These are phyloP conservation scores for Protodeltote pygarga DNA, from an alignment of 2,888 invertebrate genomes.

Conservation along the genomic window DNA sequence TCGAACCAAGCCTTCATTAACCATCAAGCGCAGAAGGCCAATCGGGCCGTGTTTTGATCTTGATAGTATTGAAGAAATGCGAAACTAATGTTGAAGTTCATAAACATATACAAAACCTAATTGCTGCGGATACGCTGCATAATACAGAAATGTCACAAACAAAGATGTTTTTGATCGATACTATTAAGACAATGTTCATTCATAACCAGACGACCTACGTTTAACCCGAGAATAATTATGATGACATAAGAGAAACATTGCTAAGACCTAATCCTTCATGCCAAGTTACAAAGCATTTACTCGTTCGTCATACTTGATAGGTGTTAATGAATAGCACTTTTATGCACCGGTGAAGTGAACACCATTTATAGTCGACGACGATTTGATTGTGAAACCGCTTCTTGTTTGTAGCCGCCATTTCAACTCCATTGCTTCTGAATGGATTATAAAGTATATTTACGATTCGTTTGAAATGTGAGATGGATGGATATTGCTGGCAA, in stretches of 20 bases:
- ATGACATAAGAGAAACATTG: background rate
- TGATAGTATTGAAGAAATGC: too few relatives aligned
- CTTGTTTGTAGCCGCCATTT: constrained; percentile 47
- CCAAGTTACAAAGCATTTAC: constrained; percentile 47
- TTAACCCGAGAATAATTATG: too few relatives aligned
- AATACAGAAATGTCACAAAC: too few relatives aligned
- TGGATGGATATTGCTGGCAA: constrained; percentile 33
- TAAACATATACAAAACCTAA: too few relatives aligned
- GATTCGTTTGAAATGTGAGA: constrained; percentile 42
- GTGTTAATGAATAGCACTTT: constrained; percentile 74
- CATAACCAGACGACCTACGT: too few relatives aligned
- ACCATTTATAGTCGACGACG: constrained; percentile 50
- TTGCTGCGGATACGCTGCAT: too few relatives aligned
- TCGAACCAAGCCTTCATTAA: too few relatives aligned
- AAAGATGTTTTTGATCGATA: too few relatives aligned
- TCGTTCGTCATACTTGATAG: constrained; percentile 71
- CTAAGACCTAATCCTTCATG: background rate
- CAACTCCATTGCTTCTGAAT: constrained; percentile 51
- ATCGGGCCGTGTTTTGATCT: too few relatives aligned
- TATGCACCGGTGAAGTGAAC: constrained; percentile 61
- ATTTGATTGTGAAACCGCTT: constrained; percentile 53
- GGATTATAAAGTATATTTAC: constrained; percentile 50
- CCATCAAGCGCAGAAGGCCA: too few relatives aligned
- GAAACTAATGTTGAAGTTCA: too few relatives aligned
- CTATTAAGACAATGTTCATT: too few relatives aligned